These are phyloP conservation scores for Drosophila pseudotakahashii DNA, from an alignment of 2,888 invertebrate genomes.

Conservation along the genomic window DNA sequence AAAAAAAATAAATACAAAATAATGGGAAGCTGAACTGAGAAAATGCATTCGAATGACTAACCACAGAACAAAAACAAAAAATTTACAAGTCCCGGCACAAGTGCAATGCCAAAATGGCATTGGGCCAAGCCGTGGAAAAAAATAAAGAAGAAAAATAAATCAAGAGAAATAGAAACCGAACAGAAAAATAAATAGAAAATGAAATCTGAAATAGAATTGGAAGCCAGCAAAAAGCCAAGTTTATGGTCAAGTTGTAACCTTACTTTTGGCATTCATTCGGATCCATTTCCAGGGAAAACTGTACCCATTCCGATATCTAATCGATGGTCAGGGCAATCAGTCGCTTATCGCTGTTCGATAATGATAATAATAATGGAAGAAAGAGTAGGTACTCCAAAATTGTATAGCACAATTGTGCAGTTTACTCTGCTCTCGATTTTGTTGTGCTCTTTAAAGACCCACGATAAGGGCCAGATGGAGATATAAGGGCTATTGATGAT, in stretches of 20 bases:
- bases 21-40: constrained; percentile 7
- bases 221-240: constrained; percentile 17
- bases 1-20: constrained; percentile 2
- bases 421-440: constrained; percentile 1
- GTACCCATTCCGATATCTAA: constrained; percentile 28
- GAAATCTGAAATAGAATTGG: constrained; percentile 6
- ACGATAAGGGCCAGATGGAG: background rate
- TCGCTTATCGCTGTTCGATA: constrained; percentile 34
- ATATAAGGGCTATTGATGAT: background rate
- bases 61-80: background rate
- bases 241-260: constrained; percentile 14
- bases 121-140: constrained; percentile 18
- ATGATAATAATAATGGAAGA: constrained; percentile 7
- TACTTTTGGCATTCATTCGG: constrained; percentile 13
- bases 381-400: background rate
- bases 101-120: constrained; percentile 35
- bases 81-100: constrained; percentile 17
- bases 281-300: constrained; percentile 12
- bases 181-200: background rate
- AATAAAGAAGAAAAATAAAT: constrained; percentile 1
- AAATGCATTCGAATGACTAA: constrained; percentile 28
- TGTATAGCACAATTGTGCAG: background rate
- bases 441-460: background rate
- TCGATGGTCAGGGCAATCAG: constrained; percentile 30
- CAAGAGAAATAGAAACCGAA: constrained; percentile 5